Base-by-base conservation (phyloP, 2,113 vertebrate species). In the Cynoglossus semilaevis region DNA sequence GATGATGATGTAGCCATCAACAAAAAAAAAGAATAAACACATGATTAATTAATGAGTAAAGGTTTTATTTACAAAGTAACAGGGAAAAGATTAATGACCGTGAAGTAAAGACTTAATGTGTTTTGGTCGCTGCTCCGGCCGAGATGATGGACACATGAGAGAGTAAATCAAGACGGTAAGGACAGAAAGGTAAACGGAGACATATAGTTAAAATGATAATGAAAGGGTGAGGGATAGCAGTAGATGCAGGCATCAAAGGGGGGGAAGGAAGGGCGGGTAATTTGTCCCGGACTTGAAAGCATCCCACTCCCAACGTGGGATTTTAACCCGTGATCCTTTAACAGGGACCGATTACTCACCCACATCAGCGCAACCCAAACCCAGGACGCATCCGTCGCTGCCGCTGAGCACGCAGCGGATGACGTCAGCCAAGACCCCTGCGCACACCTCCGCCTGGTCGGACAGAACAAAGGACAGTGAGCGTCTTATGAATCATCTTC, bases 341-440 rank as follows among this genome's bases (percentile, higher is more conserved):
- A 34, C 58, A 51, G 55, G 1, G 35, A 22, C 56, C 37, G 9
- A 73, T 81, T 74, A 87, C 87, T 87, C 80, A 89, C 88, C 86
- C 66, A 82, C 85, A 64, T 86, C 79, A 45, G 77, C 64, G 11
- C 77, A 82, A 0, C 88, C 83, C 74, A 89, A 57, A 61, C 77
- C 81, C 59, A 89, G 74, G 7, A 89, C 70, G 3, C 88, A 89
- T 63, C 82, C 88, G 16, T 89, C 79, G 40, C 58, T 85, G 72
- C 88, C 86, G 11, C 83, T 86, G 42, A 88, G 80, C 59, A 88
- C 86, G 5, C 83, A 87, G 58, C 85, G 85, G 79, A 89, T 88
- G 79, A 88, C 82, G 29, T 89, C 88, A 86, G 76, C 46, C 86
- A 89, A 37, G 68, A 87, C 71, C 55, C 82, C 86, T 0, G 82